These are phyloP conservation scores for Lithodes maja DNA, from an alignment of 2,888 invertebrate genomes.

Conservation along the genomic window DNA sequence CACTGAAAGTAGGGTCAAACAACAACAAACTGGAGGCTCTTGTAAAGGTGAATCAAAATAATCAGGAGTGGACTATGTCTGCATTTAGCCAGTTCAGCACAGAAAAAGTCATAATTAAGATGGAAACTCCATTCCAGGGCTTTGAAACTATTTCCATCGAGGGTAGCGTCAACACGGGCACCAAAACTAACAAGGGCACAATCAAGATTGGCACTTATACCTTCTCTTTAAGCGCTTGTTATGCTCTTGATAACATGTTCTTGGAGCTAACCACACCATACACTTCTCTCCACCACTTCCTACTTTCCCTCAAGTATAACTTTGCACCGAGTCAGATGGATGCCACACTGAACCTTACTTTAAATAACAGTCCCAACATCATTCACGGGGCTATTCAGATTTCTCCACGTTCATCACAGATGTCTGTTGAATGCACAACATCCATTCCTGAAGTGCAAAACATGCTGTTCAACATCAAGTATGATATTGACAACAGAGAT, in stretches of 20 bases:
- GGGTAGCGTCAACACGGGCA: constrained; percentile 35
- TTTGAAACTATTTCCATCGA: constrained; percentile 43
- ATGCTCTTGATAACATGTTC: constrained; percentile 32
- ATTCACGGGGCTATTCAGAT: constrained; percentile 26
- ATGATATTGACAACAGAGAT: constrained; percentile 39
- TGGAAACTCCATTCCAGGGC: constrained; percentile 62
- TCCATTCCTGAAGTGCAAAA: constrained; percentile 36
- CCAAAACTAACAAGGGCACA: constrained; percentile 28
- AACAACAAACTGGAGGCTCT: constrained; percentile 33
- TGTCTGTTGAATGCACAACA: constrained; percentile 33
- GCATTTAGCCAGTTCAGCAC: constrained; percentile 36
- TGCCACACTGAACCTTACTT: constrained; percentile 10
- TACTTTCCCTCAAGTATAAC: constrained; percentile 38
- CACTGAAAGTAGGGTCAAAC: constrained; percentile 25
- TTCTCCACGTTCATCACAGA: constrained; percentile 1
- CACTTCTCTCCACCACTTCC: constrained; percentile 29
- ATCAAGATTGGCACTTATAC: constrained; percentile 49
- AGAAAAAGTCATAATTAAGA: constrained; percentile 36
- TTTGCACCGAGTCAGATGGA: neutral
- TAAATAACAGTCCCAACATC: constrained; percentile 50
- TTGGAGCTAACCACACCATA: constrained; percentile 62
- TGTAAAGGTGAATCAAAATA: constrained; percentile 30
- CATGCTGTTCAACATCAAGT: constrained; percentile 35
- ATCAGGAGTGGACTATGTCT: constrained; percentile 39
- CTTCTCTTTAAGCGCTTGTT: constrained; percentile 22